Conservation (phyloP, 2,797 vertebrate species). For the Nyctibius grandis region DNA sequence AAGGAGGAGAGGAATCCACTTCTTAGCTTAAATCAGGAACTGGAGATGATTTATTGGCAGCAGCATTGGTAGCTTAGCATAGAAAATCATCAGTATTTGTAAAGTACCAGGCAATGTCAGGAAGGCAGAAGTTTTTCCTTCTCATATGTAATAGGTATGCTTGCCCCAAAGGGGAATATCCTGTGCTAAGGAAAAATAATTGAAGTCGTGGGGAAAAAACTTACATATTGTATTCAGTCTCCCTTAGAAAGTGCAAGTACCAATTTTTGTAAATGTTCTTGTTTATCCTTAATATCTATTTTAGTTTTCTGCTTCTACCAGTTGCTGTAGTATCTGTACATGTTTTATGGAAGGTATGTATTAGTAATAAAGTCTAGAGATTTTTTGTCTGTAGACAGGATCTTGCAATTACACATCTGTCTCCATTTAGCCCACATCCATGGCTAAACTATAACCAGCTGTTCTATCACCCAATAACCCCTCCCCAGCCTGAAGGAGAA, state of each 20-base stretch:
- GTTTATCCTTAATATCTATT: not conserved
- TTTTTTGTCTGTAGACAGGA: not conserved
- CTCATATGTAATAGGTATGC: not conserved
- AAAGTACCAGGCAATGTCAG: not conserved
- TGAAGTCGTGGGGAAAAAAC: not conserved
- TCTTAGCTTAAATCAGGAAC: not conserved
- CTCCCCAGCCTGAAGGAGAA: too few relatives aligned
- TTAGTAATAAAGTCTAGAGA: not conserved
- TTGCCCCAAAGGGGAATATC: not conserved
- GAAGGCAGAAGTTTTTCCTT: not conserved
- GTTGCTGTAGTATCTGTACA: not conserved
- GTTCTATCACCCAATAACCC: too few relatives aligned
- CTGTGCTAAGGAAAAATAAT: not conserved
- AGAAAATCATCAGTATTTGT: not conserved
- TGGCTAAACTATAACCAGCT: too few relatives aligned
- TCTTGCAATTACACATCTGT: not conserved
- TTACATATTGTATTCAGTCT: not conserved
- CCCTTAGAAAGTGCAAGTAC: accelerated
- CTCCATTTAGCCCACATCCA: too few relatives aligned
- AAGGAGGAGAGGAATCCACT: not conserved
- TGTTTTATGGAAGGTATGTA: not conserved
- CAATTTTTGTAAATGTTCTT: not conserved
- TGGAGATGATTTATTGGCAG: not conserved
- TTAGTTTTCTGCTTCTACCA: not conserved
- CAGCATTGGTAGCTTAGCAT: not conserved